Base-by-base conservation (phyloP, 2,113 vertebrate species). In the Oncorhynchus kisutch region DNA sequence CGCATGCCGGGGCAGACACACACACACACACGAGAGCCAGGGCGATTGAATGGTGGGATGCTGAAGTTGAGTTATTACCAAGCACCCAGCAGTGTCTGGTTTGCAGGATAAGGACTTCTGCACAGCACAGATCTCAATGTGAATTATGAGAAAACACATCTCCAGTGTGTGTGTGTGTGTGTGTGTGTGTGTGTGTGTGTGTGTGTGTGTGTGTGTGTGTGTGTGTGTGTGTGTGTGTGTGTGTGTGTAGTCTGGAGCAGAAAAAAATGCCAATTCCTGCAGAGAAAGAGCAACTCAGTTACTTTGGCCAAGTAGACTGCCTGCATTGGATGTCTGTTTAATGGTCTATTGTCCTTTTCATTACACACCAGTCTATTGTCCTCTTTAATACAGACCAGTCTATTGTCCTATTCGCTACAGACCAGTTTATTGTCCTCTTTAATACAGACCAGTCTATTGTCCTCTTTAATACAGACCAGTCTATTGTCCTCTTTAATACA, bases 81-180 rank as follows among this genome's bases (percentile, higher is more conserved):
- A 83, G 85, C 78, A 84, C 82, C 85, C 86, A 84, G 86, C 85
- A 79, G 79, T 84, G 88, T 87, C 88, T 90, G 89, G 87, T 87
- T 78, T 87, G 85, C 81, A 83, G 88, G 90, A 91, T 91, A 88
- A 90, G 90, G 88, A 88, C 82, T 68, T 88, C 79, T 86, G 86
- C 84, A 88, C 83, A 84, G 82, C 81, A 86, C 85, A 87, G 78
- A 85, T 84, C 84, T 88, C 85, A 72, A 85, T 86, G 84, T 87
- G 88, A 89, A 85, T 74, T 83, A 90, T 86, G 85, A 89, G 81
- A 82, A 88, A 82, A 83, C 80, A 81, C 67, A 81, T 81, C 65
- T 20, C 71, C 64, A 67, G 54, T 81, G 79, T 82, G 79, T 72
- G 69, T 27, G 27, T 27, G 13, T 16, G 4, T 4, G 13, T 51